Conservation (phyloP, 2,797 vertebrate species). For the Anas georgica region DNA sequence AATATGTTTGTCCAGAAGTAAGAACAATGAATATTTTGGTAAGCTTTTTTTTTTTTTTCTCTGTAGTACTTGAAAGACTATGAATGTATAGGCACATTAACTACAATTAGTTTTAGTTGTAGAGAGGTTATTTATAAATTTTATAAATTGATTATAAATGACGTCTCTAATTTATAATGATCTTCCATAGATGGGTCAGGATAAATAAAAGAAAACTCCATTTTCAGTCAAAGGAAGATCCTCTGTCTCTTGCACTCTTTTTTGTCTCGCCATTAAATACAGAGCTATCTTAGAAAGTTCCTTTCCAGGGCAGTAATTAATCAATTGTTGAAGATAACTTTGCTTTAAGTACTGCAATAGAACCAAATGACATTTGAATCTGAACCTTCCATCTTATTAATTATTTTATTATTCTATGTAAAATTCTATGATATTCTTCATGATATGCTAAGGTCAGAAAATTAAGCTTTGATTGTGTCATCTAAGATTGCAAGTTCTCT, state of each 20-base stretch:
- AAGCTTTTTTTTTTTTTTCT: not conserved
- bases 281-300: not conserved
- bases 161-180: not conserved
- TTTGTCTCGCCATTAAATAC: not conserved
- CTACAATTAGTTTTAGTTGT: not conserved
- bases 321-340: not conserved
- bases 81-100: not conserved
- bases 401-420: not conserved
- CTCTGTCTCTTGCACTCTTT: not conserved
- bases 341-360: not conserved
- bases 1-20: not conserved
- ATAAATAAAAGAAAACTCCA: not conserved
- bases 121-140: not conserved
- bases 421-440: not conserved
- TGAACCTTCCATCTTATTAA: not conserved
- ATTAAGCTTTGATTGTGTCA: not conserved
- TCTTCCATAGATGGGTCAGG: not conserved
- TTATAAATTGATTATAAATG: too few species aligned
- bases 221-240: not conserved
- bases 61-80: not conserved
- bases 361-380: not conserved
- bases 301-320: not conserved
- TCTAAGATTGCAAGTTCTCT: not conserved
- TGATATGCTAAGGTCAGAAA: not conserved
- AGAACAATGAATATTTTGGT: not conserved